Base-by-base conservation (phyloP, 2,888 invertebrate genomes). In the Cerceris rybyensis region DNA sequence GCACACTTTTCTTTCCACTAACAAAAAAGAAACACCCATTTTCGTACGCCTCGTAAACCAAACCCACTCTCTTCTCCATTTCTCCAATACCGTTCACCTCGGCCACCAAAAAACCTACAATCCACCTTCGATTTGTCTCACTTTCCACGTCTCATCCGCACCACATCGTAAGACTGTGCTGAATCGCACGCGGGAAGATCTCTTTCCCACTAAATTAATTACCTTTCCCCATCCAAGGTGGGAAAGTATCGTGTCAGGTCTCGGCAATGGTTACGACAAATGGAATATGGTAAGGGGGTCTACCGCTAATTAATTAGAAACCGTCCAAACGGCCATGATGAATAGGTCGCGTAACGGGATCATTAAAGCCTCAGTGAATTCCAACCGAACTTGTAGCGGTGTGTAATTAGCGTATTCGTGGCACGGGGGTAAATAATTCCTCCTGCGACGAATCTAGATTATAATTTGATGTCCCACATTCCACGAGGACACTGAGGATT, bases 291-390 rank as follows among this genome's bases (percentile, higher is more conserved):
- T 60, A 61, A 54, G 69, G 70, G 79, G 85, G 73, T 76, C 79
- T 83, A 71, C 81, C 80, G 76, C 86, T 86, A 88, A 90, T 90
- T 90, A 89, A 90, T 88, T 90, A 89, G 82, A 82, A 79, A 80
- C 84, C 84, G 83, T 87, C 81, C 76, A 77, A 80, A 84, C 82
- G 81, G 82, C 77, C 68, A 84, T 89, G 89, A 90, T 88, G 87
- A 90, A 89, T 89, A 85, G 88, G 81, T 83, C 75, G 79, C 75
- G 85, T 89, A 88, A 79, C 87, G 81, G 83, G 86, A 89, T 89
- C 88, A 88, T 88, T 89, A 88, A 87, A 83, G 87, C 75, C 83
- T 83, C 79, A 74, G 84, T 82, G 79, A 84, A 86, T 83, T 83
- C 80, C 76, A 71, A 78, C 75, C 81, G 73, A 80, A 85, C 78